Evolutionary conservation across 2,113 vertebrate species (phyloP), one percentile per base, ranked within the genome.

Genomic region (Coreoperca whiteheadi): DNA sequence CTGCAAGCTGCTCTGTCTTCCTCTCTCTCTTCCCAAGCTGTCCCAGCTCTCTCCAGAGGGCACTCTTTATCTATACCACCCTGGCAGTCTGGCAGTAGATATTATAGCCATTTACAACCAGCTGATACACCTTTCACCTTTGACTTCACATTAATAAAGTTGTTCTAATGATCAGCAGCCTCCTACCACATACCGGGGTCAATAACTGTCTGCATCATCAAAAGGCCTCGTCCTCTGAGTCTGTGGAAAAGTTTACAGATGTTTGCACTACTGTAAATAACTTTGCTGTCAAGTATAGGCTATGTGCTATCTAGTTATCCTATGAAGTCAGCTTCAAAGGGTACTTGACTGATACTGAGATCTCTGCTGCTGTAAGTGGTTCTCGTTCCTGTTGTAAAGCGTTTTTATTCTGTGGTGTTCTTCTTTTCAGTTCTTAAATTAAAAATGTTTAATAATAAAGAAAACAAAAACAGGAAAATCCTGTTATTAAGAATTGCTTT

Each of bases 51-150:
- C 74, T 84, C 83, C 48, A 34, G 82, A 79, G 89, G 71, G 53
- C 73, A 69, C 65, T n/a, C n/a, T 94, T 92, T 86, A 89, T 91
- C 83, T 84, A 39, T 59, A 85, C 79, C 74, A 73, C 83, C 76
- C 67, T 81, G 77, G 74, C 82, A 76, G 79, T 73, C 53, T 57
- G 64, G 67, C 34, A 21, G 82, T 86, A 83, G 84, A 88, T 89
- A 90, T 86, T 76, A 83, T 41, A 51, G 57, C 60, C 84, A 81
- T 92, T 93, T 87, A 89, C 81, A 88, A 68, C 67, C 79, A 69
- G 76, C 72, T 90, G 79, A 86, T 88, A 82, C 81, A 91, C 86
- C 92, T 90, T 86, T 86, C 85, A 87, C 83, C 60, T 84, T 81
- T 90, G 77, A 70, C 79, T 81, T 85, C 74, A 74, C 83, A 85